Conservation (phyloP, 2,113 vertebrate genomes). For the Dissostichus mawsoni region DNA sequence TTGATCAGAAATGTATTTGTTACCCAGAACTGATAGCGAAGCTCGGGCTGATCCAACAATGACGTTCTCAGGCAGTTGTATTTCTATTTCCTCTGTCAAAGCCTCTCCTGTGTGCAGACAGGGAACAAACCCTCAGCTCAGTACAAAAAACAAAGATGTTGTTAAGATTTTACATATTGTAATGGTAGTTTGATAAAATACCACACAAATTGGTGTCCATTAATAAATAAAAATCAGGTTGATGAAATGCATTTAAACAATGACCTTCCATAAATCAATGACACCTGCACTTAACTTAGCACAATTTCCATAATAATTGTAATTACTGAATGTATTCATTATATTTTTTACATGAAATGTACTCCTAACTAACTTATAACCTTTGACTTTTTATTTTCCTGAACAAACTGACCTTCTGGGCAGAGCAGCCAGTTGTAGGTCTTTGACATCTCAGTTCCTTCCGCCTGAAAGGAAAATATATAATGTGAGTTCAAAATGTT, state of each 20-base stretch:
- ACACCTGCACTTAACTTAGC: too few relatives aligned
- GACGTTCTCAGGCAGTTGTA: conserved; percentile 68
- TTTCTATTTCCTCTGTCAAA: conserved; percentile 55
- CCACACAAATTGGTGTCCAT: too few relatives aligned
- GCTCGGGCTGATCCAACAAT: conserved; percentile 72
- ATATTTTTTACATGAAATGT: neutral
- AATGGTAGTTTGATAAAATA: neutral
- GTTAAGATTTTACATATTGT: neutral
- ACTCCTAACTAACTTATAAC: neutral
- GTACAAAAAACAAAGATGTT: neutral
- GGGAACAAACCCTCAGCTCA: neutral
- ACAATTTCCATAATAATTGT: too few relatives aligned
- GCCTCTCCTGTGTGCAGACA: conserved; percentile 52
- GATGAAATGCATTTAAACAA: neutral
- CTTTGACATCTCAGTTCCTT: conserved; percentile 67
- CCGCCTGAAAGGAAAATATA: conserved; percentile 60
- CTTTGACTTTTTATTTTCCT: neutral
- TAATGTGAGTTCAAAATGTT: neutral
- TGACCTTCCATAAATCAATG: neutral
- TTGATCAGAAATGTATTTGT: neutral
- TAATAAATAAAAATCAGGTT: neutral
- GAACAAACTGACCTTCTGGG: conserved; percentile 67
- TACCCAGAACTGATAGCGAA: conserved; percentile 76
- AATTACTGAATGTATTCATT: neutral
- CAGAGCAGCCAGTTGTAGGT: conserved; percentile 73